These are phyloP conservation scores for Jaculus jaculus DNA, from an alignment of 2,113 vertebrate species.

Conservation along the genomic window DNA sequence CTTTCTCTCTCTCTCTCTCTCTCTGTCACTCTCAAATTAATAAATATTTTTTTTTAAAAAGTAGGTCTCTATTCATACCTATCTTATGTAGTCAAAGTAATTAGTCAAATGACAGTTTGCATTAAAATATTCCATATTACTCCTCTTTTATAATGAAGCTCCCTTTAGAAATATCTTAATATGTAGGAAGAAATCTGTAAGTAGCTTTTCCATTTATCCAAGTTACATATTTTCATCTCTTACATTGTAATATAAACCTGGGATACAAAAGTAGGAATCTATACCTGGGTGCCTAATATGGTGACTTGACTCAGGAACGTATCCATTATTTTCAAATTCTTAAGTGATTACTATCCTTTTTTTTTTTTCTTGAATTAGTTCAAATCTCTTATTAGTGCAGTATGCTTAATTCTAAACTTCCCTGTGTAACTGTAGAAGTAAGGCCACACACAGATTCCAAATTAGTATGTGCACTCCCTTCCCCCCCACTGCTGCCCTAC, in stretches of 20 bases:
- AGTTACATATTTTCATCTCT: conserved; percentile 8
- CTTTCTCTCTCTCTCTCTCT: no score
- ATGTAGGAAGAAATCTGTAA: neutral
- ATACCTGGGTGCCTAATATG: neutral
- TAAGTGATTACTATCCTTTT: neutral
- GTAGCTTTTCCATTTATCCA: neutral
- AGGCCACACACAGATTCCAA: neutral
- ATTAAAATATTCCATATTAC: conserved; percentile 13
- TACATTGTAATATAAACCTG: conserved; percentile 12
- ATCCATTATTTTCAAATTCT: conserved; percentile 33
- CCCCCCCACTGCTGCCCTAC: no score
- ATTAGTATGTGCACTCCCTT: no score
- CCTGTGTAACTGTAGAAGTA: neutral
- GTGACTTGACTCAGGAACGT: conserved; percentile 22
- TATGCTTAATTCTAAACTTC: conserved; percentile 24
- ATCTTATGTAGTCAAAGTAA: neutral
- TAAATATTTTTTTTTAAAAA: no score
- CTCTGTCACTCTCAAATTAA: no score
- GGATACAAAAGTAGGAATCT: neutral
- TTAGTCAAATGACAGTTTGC: neutral
- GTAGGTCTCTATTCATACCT: neutral
- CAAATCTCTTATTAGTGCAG: neutral
- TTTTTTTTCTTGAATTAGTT: neutral
- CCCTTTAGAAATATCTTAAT: conserved; percentile 10
- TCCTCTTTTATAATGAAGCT: conserved; percentile 32